Evolutionary conservation across 2,888 invertebrate genomes (phyloP).

Genomic region (Baronia brevicornis): DNA sequence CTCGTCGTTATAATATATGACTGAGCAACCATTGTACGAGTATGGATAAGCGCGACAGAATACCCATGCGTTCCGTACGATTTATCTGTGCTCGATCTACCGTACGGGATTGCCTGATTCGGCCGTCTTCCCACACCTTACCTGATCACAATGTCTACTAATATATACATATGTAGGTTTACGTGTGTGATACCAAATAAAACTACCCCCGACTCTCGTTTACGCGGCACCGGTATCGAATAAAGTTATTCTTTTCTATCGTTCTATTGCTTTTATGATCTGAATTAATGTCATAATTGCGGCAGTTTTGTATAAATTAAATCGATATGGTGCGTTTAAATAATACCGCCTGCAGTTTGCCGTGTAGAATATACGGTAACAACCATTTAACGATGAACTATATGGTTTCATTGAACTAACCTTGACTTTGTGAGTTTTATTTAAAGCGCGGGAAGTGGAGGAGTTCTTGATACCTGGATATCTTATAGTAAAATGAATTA

Average conservation of each 20-base stretch:
- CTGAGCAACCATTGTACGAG: conserved; percentile 26
- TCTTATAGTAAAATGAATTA: conserved; percentile 38
- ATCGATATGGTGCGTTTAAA: conserved; percentile 64
- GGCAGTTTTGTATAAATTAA: conserved; percentile 68
- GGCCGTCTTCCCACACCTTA: conserved; percentile 57
- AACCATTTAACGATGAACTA: conserved; percentile 45
- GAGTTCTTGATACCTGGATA: conserved; percentile 28
- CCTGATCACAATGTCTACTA: conserved; percentile 39
- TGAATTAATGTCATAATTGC: conserved; percentile 72
- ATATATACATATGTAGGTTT: conserved; percentile 15
- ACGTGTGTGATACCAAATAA: conserved; percentile 24
- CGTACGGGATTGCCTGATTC: conserved; percentile 42
- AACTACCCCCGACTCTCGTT: conserved; percentile 35
- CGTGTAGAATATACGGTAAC: conserved; percentile 32
- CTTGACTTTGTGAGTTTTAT: conserved; percentile 25
- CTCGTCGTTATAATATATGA: conserved; percentile 32
- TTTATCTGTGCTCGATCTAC: conserved; percentile 47
- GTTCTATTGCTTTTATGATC: conserved; percentile 61
- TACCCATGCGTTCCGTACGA: conserved; percentile 34
- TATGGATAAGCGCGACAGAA: conserved; percentile 20
- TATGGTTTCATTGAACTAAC: conserved; percentile 32
- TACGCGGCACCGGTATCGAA: conserved; percentile 42
- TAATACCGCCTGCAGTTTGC: conserved; percentile 65
- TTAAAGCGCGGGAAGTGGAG: conserved; percentile 19
- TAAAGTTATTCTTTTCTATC: conserved; percentile 66